Evolutionary conservation across 2,797 vertebrate species (phyloP).

Genomic region (Microcaecilia unicolor): DNA sequence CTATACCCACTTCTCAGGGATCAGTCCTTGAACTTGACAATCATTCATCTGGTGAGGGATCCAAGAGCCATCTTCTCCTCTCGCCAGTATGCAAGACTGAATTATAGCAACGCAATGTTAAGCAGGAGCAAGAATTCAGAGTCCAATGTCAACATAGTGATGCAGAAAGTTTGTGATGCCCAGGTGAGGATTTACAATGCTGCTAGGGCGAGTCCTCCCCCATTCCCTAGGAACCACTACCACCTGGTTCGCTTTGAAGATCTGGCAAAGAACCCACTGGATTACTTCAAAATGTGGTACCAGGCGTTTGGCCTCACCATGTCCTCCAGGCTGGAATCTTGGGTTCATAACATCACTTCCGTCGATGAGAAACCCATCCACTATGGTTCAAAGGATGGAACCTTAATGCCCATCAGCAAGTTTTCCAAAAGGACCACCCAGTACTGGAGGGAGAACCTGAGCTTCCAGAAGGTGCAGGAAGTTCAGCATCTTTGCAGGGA

Average conservation of each 20-base stretch:
- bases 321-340: slow-evolving; percentile 44
- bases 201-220: no score
- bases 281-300: no score
- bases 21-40: slow-evolving; percentile 64
- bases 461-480: slow-evolving; percentile 54
- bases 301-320: slow-evolving; percentile 55
- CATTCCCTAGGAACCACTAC: slow-evolving; percentile 64
- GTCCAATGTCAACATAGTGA: slow-evolving; percentile 60
- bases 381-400: slow-evolving; percentile 36
- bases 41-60: slow-evolving; percentile 70
- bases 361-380: no score
- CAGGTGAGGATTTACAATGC: slow-evolving; percentile 47
- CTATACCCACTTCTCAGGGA: slow-evolving; percentile 73
- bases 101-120: no score
- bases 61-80: no score
- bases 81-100: no score
- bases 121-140: slow-evolving; percentile 56
- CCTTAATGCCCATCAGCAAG: slow-evolving; percentile 58
- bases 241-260: slow-evolving; percentile 70
- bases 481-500: slow-evolving; percentile 53
- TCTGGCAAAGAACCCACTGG: slow-evolving; percentile 54
- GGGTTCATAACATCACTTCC: slow-evolving; percentile 64
- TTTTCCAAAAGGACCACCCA: slow-evolving; percentile 54
- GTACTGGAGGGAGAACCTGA: slow-evolving; percentile 59
- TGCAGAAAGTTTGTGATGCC: slow-evolving; percentile 64